A percentile compares a stretch with the other conserved stretches of the same genome.
Evolutionary conservation across 2,888 invertebrate genomes (phyloP).

Genomic region (Eurytoma adleriae): DNA sequence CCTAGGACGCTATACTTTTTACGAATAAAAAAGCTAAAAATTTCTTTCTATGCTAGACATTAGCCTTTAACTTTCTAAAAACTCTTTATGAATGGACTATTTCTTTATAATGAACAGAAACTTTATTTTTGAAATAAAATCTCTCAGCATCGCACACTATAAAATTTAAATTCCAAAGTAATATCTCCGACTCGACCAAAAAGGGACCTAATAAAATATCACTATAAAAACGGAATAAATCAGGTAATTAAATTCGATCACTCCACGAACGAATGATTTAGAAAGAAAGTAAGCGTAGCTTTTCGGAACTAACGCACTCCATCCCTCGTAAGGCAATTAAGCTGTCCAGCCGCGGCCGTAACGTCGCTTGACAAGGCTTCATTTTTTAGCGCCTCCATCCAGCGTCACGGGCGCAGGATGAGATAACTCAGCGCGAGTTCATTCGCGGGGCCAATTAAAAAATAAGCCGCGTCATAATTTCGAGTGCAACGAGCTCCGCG

Average conservation of each 20-base stretch:
- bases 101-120: no score
- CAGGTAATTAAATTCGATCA: neutral
- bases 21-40: no score
- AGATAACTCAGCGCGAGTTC: conserved; percentile 16
- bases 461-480: conserved; percentile 11
- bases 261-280: no score
- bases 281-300: no score
- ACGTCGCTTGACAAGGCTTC: no score
- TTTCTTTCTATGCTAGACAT: no score
- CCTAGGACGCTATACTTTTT: neutral
- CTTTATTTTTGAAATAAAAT: no score
- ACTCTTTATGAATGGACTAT: no score
- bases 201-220: neutral
- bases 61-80: no score
- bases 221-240: neutral
- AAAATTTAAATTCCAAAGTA: no score
- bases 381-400: neutral
- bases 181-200: neutral
- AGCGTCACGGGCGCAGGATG: neutral
- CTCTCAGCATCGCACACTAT: no score
- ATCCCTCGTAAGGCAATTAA: neutral
- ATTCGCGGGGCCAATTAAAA: conserved; percentile 32
- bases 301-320: no score
- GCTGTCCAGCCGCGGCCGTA: neutral
- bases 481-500: neutral